A percentile compares a stretch with the other conserved stretches of the same genome.
Evolutionary conservation across 2,113 vertebrate species (phyloP).

Genomic region (Morone saxatilis): DNA sequence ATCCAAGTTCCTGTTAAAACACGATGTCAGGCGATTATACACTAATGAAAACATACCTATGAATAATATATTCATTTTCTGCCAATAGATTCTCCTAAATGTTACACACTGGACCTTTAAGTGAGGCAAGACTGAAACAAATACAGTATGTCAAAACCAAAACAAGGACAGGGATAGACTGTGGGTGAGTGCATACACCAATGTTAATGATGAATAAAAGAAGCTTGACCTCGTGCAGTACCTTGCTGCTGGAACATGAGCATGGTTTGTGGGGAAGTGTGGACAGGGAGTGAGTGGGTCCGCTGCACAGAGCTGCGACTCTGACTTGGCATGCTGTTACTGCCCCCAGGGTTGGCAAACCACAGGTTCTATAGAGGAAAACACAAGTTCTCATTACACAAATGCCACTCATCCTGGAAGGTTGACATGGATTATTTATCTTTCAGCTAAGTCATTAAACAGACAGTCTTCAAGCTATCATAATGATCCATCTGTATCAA

Average conservation of each 20-base stretch:
- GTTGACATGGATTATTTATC: constrained; percentile 9
- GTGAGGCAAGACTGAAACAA: not conserved
- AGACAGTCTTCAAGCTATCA: constrained; percentile 28
- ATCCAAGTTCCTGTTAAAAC: too few species aligned
- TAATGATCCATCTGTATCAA: constrained; percentile 16
- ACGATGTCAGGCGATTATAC: too few species aligned
- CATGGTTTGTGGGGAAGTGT: constrained; percentile 95
- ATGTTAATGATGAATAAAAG: not conserved
- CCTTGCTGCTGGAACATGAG: constrained; percentile 95
- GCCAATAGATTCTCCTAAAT: too few species aligned
- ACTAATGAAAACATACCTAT: too few species aligned
- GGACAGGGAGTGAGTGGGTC: constrained; percentile 95
- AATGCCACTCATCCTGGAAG: constrained; percentile 14
- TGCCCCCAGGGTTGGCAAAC: constrained; percentile 95
- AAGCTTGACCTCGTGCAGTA: constrained; percentile 65
- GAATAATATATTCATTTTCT: too few species aligned
- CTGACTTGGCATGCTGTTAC: constrained; percentile 96
- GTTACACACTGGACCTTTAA: too few species aligned
- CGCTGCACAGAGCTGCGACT: constrained; percentile 95
- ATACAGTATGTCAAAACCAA: not conserved
- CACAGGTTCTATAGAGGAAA: constrained; percentile 87
- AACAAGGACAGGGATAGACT: not conserved
- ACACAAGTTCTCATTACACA: constrained; percentile 41
- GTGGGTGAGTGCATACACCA: not conserved
- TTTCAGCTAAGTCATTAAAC: constrained; percentile 12